Evolutionary conservation across 2,888 invertebrate genomes (phyloP).

Genomic region (Pediacus dermestoides): DNA sequence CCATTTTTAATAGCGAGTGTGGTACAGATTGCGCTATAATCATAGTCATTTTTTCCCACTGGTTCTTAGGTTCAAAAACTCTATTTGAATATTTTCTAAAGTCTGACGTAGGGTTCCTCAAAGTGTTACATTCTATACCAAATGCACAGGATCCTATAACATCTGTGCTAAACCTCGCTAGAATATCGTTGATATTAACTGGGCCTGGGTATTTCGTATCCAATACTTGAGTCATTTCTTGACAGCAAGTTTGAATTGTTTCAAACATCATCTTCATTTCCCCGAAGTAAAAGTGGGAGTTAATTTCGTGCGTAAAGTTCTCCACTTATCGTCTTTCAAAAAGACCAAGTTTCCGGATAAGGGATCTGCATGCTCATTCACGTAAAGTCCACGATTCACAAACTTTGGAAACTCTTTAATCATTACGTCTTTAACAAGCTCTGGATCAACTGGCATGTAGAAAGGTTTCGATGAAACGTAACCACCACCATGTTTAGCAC

Average conservation of each 20-base stretch:
- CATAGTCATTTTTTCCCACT: no score
- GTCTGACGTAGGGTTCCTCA: background rate
- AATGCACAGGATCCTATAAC: constrained; percentile 3
- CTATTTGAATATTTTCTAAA: background rate
- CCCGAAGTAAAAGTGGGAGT: constrained; percentile 32
- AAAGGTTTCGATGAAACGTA: constrained; percentile 21
- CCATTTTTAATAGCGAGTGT: background rate
- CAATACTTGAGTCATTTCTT: no score
- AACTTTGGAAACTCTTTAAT: constrained; percentile 37
- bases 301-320: constrained; percentile 47
- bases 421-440: constrained; percentile 31
- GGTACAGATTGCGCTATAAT: background rate
- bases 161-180: background rate
- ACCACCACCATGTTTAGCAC: constrained; percentile 1
- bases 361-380: constrained; percentile 28
- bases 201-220: no score
- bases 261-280: constrained; percentile 48
- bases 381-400: constrained; percentile 31
- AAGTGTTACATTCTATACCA: constrained; percentile 1
- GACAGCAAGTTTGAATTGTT: no score
- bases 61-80: no score
- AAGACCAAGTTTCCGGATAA: constrained; percentile 32
- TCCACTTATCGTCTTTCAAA: constrained; percentile 36
- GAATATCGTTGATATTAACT: no score
- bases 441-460: constrained; percentile 34